These are phyloP conservation scores for Zaprionus ornatus DNA, from an alignment of 1,140 invertebrate genomes.

Conservation along the genomic window DNA sequence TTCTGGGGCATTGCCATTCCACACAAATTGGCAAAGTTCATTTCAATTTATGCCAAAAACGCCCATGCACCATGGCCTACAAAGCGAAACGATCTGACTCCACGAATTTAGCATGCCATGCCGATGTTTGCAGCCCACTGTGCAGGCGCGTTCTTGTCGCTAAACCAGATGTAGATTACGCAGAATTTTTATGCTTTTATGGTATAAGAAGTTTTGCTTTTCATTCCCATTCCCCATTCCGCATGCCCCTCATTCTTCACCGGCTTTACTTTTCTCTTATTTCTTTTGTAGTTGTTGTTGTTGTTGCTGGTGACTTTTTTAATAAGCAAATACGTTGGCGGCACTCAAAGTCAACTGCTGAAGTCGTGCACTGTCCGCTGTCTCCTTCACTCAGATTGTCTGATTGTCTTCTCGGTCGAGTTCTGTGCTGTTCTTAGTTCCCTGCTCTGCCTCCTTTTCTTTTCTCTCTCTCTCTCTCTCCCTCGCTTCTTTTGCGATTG, in stretches of 20 bases:
- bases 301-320: slow-evolving; percentile 20
- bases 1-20: slow-evolving; percentile 25
- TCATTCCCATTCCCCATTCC: neutral
- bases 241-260: no score
- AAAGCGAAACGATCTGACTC: neutral
- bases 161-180: slow-evolving; percentile 72
- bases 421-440: slow-evolving; percentile 5
- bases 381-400: slow-evolving; percentile 25
- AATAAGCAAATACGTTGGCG: slow-evolving; percentile 56
- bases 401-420: slow-evolving; percentile 35
- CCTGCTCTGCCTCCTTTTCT: no score
- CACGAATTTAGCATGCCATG: slow-evolving; percentile 20
- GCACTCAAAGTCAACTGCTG: slow-evolving; percentile 57
- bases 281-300: slow-evolving; percentile 8
- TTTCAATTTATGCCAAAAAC: slow-evolving; percentile 74
- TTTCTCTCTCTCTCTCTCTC: neutral
- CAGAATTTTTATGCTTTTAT: slow-evolving; percentile 61
- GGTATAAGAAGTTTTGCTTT: slow-evolving; percentile 37
- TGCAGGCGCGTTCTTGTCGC: slow-evolving; percentile 14
- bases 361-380: slow-evolving; percentile 14
- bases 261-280: neutral
- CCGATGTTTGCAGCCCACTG: slow-evolving; percentile 20
- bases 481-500: slow-evolving; percentile 43
- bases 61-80: slow-evolving; percentile 8
- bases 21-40: slow-evolving; percentile 53